Conservation (phyloP, 2,797 vertebrate genomes). For the Squalus acanthias region DNA sequence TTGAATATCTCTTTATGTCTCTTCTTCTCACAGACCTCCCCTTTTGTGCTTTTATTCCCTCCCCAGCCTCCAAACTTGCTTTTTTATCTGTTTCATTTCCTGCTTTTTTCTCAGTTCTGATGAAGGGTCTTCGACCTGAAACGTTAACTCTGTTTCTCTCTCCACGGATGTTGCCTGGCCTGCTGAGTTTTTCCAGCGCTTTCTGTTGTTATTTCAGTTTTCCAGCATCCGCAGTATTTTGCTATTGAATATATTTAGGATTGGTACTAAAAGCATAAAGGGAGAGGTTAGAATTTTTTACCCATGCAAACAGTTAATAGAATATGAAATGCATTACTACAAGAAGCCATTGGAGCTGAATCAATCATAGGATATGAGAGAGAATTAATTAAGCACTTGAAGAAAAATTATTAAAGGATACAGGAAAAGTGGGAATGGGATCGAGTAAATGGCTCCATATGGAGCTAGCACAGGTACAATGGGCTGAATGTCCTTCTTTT, state of each 20-base stretch:
- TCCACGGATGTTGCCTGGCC: too few relatives aligned
- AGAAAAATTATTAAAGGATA: not conserved
- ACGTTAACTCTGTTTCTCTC: too few relatives aligned
- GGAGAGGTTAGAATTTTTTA: not conserved
- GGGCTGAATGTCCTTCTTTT: not conserved
- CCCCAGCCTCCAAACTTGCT: too few relatives aligned
- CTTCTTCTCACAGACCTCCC: too few relatives aligned
- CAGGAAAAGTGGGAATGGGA: not conserved
- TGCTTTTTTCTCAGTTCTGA: too few relatives aligned
- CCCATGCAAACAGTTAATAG: not conserved
- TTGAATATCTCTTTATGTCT: too few relatives aligned
- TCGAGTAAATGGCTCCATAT: not conserved
- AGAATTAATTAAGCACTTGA: not conserved
- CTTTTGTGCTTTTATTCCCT: too few relatives aligned
- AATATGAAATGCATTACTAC: not conserved
- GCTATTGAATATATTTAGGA: not conserved
- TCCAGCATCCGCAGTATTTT: too few relatives aligned
- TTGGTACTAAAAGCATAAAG: not conserved
- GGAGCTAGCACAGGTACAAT: not conserved
- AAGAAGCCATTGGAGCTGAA: not conserved
- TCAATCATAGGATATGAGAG: not conserved
- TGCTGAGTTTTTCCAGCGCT: too few relatives aligned
- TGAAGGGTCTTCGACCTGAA: too few relatives aligned
- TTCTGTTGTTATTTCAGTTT: too few relatives aligned
- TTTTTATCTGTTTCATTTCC: too few relatives aligned